phyloP scores from a whole-genome alignment of 2,888 invertebrate genomes.

The Argyresthia albistria region DNA sequence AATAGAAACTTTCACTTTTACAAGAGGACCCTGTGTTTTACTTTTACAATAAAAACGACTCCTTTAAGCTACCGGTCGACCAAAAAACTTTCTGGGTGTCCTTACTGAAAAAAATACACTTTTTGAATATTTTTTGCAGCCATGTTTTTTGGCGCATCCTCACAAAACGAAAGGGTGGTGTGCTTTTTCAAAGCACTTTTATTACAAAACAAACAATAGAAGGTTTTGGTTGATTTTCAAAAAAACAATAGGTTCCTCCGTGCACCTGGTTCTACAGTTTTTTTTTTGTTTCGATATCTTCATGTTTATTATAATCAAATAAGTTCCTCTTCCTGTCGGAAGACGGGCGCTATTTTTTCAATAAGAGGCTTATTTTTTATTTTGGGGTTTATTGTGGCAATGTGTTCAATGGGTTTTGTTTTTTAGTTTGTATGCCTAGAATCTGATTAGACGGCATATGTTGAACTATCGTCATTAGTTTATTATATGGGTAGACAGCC shows the following conservation, averaged over 20 bases:
- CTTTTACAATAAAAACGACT: conserved; percentile 17
- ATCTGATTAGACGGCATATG: conserved; percentile 16
- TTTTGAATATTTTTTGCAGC: conserved; percentile 15
- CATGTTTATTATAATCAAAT: conserved; percentile 68
- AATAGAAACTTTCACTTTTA: conserved; percentile 42
- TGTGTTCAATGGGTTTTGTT: conserved; percentile 47
- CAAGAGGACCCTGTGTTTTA: conserved; percentile 23
- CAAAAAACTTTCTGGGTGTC: no score
- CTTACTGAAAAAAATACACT: conserved; percentile 21
- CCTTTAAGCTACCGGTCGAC: conserved; percentile 31
- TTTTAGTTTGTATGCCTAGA: conserved; percentile 32
- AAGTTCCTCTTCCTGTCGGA: conserved; percentile 68
- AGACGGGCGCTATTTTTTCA: conserved; percentile 22
- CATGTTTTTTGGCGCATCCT: conserved; percentile 2
- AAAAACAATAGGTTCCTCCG: conserved; percentile 41
- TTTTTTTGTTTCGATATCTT: conserved; percentile 43
- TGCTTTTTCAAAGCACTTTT: conserved; percentile 26
- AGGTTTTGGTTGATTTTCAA: conserved; percentile 19
- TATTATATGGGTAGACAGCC: no score
- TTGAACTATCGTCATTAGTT: no score
- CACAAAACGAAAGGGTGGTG: conserved; percentile 35
- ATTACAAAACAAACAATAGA: conserved; percentile 51
- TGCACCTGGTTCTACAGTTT: conserved; percentile 54
- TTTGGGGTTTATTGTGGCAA: conserved; percentile 48
- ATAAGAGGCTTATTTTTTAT: background rate